phyloP scores from a whole-genome alignment of 1,140 invertebrate genomes.

The Lanistes nyassanus region DNA sequence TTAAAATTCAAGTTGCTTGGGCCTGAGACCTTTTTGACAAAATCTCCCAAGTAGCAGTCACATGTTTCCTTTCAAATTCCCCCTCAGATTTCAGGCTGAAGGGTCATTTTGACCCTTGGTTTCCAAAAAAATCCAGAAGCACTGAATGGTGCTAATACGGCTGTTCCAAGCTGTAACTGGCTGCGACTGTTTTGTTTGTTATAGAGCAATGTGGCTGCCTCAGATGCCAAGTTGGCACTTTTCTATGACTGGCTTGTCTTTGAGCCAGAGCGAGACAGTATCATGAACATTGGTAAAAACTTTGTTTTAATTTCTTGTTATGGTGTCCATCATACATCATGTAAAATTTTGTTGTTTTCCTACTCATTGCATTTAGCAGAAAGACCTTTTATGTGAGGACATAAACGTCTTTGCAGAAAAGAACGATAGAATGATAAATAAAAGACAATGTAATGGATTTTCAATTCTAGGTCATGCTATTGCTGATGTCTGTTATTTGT shows the following conservation, averaged over 20 bases:
- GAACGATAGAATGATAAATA: too few relatives aligned
- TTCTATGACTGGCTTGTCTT: conserved; percentile 99
- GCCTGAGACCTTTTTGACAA: too few relatives aligned
- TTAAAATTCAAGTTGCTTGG: too few relatives aligned
- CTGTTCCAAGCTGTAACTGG: not conserved
- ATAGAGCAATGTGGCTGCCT: conserved; percentile 84
- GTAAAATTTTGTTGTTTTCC: not conserved
- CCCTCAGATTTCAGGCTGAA: not conserved
- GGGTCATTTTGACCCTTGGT: not conserved
- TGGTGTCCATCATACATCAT: not conserved
- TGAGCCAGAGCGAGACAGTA: conserved; percentile 94
- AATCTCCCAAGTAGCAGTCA: too few relatives aligned
- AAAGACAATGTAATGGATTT: too few relatives aligned
- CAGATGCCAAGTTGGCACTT: conserved; percentile 94
- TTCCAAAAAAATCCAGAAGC: not conserved
- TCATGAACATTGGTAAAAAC: conserved; percentile 90
- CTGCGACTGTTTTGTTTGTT: conserved; percentile 1
- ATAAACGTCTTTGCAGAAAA: too few relatives aligned
- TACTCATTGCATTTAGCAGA: not conserved
- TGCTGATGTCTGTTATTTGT: too few relatives aligned
- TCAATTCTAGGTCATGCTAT: too few relatives aligned
- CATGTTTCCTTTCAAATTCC: not conserved
- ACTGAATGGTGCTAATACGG: not conserved
- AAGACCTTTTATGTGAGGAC: not conserved
- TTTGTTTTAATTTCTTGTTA: not conserved